phyloP scores from a whole-genome alignment of 2,113 vertebrate species.

The Datnioides undecimradiatus region DNA sequence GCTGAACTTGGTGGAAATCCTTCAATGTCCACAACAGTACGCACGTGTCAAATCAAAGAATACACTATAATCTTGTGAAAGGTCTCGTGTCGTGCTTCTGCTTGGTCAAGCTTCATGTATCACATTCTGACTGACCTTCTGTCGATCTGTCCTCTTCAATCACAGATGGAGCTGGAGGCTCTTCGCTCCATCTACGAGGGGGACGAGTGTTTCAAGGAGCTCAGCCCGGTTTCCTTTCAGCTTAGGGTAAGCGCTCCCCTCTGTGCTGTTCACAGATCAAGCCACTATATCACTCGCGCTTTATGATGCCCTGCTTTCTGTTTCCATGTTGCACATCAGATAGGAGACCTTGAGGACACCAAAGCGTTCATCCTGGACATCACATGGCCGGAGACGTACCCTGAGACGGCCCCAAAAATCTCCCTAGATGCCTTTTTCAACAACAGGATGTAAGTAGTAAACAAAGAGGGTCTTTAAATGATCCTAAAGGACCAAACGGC shows the following conservation, averaged over 20 bases:
- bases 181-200: constrained; percentile 97
- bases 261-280: not conserved
- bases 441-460: constrained; percentile 91
- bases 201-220: constrained; percentile 94
- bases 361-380: constrained; percentile 95
- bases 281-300: no score
- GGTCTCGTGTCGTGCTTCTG: not conserved
- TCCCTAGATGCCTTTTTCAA: constrained; percentile 97
- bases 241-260: constrained; percentile 88
- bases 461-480: not conserved
- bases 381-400: constrained; percentile 94
- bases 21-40: not conserved
- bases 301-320: not conserved
- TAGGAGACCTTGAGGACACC: constrained; percentile 91
- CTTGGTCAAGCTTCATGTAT: not conserved
- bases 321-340: constrained; percentile 79
- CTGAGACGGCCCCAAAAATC: constrained; percentile 91
- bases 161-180: constrained; percentile 97
- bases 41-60: not conserved
- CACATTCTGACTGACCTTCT: not conserved
- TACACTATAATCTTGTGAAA: not conserved
- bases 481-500: not conserved
- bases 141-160: not conserved
- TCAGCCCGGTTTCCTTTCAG: constrained; percentile 93
- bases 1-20: not conserved